Conservation (phyloP, 2,888 invertebrate genomes). For the Netelia inedita region DNA sequence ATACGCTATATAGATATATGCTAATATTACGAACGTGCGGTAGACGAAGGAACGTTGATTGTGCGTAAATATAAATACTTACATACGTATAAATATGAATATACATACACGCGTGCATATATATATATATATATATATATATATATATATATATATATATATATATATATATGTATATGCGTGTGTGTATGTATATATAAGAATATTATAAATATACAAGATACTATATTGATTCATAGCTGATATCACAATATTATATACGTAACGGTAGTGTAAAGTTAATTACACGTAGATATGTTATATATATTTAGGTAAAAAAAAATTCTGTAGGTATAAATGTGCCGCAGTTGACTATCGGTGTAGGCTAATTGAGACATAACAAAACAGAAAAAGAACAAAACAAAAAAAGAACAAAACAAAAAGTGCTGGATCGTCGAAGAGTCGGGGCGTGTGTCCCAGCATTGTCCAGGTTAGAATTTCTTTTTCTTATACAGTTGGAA, state of each 20-base stretch:
- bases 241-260: constrained; percentile 62
- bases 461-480: neutral
- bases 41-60: constrained; percentile 49
- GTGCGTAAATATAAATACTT: constrained; percentile 55
- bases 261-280: constrained; percentile 70
- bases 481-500: neutral
- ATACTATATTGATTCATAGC: constrained; percentile 70
- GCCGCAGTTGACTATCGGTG: constrained; percentile 51
- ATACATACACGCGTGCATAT: constrained; percentile 3
- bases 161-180: no score
- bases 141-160: no score
- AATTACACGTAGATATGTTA: constrained; percentile 58
- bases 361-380: constrained; percentile 56
- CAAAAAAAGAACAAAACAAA: constrained; percentile 32
- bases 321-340: constrained; percentile 66
- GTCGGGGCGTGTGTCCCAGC: constrained; percentile 25
- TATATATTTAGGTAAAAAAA: constrained; percentile 69
- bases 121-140: no score
- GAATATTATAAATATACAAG: constrained; percentile 64
- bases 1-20: constrained; percentile 48
- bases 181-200: constrained; percentile 29
- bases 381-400: constrained; percentile 43
- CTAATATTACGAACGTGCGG: constrained; percentile 27
- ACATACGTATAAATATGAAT: constrained; percentile 39
- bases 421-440: constrained; percentile 28